Evolutionary conservation across 2,888 invertebrate genomes (phyloP).

Genomic region (Aethes cnicana): DNA sequence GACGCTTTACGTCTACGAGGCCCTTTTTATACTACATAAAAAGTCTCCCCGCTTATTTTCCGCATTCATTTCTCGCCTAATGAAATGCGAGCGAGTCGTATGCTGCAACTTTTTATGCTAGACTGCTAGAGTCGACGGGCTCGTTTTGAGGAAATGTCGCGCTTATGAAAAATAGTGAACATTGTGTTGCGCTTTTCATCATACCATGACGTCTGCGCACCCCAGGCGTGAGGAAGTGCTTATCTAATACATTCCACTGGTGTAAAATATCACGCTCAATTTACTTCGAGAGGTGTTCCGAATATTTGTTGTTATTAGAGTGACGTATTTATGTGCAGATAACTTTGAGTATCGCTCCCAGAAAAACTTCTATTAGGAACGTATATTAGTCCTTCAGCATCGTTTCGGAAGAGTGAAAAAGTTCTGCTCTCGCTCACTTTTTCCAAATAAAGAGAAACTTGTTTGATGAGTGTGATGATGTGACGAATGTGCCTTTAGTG

Average conservation of each 20-base stretch:
- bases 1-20: conserved; percentile 44
- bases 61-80: conserved; percentile 68
- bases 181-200: conserved; percentile 49
- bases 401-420: conserved; percentile 15
- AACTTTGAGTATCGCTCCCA: conserved; percentile 21
- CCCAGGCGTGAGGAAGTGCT: neutral
- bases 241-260: too few relatives aligned
- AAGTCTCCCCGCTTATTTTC: conserved; percentile 53
- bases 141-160: conserved; percentile 59
- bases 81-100: conserved; percentile 65
- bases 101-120: conserved; percentile 65
- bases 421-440: conserved; percentile 3
- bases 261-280: neutral
- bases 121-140: conserved; percentile 52
- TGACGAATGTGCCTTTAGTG: neutral
- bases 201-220: conserved; percentile 33
- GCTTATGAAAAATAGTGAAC: conserved; percentile 64
- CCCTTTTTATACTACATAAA: conserved; percentile 50
- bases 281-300: neutral
- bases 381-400: neutral
- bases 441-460: conserved; percentile 6
- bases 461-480: neutral
- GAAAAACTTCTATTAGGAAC: conserved; percentile 18
- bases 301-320: neutral
- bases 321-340: conserved; percentile 3